A percentile compares a stretch with the other conserved stretches of the same genome.
phyloP scores from a whole-genome alignment of 2,888 invertebrate species.

The Drosophila paranaensis region DNA sequence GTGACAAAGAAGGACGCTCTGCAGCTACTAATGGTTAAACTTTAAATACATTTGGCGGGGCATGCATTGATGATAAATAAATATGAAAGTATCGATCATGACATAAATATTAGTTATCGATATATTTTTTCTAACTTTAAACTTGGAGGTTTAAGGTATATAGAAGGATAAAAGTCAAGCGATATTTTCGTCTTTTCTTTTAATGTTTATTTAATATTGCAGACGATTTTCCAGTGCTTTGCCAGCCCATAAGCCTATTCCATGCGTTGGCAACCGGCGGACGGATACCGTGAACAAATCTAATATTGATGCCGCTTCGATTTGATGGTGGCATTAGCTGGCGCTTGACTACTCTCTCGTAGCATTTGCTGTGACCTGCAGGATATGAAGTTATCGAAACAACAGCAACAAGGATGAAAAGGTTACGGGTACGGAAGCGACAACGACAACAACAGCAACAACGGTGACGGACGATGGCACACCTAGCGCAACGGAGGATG shows the following conservation, averaged over 20 bases:
- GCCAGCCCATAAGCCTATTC: conserved; percentile 14
- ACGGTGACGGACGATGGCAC: not conserved
- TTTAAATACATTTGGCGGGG: no score
- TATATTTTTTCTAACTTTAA: not conserved
- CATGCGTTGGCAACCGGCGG: conserved; percentile 22
- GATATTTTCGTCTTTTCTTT: not conserved
- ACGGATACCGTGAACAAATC: conserved; percentile 35
- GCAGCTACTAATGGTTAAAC: no score
- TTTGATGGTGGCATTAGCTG: conserved; percentile 29
- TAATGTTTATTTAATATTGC: conserved; percentile 3
- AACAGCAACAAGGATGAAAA: not conserved
- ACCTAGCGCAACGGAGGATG: not conserved
- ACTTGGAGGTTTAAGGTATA: not conserved
- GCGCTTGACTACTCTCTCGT: conserved; percentile 35
- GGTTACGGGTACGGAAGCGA: not conserved
- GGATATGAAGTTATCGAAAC: not conserved
- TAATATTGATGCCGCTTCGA: conserved; percentile 30
- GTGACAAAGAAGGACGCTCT: no score
- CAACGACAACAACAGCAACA: not conserved
- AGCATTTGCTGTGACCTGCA: conserved; percentile 10
- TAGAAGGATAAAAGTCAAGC: not conserved
- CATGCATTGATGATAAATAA: no score
- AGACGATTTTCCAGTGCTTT: conserved; percentile 13
- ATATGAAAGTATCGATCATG: not conserved
- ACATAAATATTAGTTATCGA: not conserved